Conservation (phyloP, 2,888 invertebrate genomes). For the Cerastoderma edule region DNA sequence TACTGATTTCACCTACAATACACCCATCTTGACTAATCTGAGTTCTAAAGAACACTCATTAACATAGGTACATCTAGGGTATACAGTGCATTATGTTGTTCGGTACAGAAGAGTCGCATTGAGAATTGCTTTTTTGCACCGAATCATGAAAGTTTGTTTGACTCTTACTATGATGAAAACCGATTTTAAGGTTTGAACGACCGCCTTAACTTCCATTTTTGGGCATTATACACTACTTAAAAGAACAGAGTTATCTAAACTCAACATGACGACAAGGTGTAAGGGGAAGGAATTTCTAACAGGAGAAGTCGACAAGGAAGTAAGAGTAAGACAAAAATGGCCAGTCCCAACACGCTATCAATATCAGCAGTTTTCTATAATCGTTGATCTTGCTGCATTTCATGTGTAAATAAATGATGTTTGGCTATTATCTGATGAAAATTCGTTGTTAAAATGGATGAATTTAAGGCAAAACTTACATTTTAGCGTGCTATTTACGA, state of each 20-base stretch:
- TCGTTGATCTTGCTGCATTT: no score
- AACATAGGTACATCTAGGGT: no score
- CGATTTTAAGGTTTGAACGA: background rate
- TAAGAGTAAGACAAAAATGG: background rate
- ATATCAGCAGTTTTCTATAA: background rate
- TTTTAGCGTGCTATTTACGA: background rate
- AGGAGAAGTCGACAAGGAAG: background rate
- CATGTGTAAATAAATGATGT: no score
- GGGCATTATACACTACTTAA: background rate
- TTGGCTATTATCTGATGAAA: no score
- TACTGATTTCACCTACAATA: no score
- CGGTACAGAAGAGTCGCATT: no score
- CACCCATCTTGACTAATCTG: no score
- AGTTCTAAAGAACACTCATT: no score
- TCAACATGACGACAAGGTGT: background rate
- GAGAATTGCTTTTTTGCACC: background rate
- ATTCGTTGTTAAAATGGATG: no score
- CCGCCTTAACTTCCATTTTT: background rate
- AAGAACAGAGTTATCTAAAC: background rate
- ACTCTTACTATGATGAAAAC: background rate
- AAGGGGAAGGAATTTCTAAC: background rate
- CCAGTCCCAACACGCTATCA: constrained; percentile 1
- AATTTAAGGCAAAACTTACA: no score
- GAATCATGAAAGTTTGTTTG: background rate
- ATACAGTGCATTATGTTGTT: no score